These are phyloP conservation scores for Trialeurodes vaporariorum DNA, from an alignment of 1,140 invertebrate genomes.

Conservation along the genomic window DNA sequence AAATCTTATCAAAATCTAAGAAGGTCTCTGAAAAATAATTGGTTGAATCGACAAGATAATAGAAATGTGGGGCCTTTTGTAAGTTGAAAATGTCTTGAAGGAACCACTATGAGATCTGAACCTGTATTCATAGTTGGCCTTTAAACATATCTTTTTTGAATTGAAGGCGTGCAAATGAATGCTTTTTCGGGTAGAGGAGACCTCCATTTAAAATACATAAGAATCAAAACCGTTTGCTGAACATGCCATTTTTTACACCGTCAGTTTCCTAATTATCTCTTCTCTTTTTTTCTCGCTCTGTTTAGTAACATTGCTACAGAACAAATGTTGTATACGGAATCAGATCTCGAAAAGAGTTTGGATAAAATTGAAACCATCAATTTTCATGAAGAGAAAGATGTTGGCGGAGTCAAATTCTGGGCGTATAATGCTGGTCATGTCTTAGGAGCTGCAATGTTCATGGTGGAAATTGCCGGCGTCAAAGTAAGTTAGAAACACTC, in stretches of 20 bases:
- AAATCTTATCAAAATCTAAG: too few species aligned
- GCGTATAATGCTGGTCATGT: constrained; percentile 99
- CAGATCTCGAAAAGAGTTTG: constrained; percentile 94
- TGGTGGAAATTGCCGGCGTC: constrained; percentile 98
- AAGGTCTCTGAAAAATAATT: too few species aligned
- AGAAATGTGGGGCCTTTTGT: too few species aligned
- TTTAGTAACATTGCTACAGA: constrained; percentile 89
- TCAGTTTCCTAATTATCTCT: not conserved
- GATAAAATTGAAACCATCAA: constrained; percentile 98
- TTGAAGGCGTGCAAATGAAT: too few species aligned
- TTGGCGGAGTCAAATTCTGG: constrained; percentile 94
- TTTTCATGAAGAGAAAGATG: constrained; percentile 97
- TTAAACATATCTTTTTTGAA: too few species aligned
- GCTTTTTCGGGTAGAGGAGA: not conserved
- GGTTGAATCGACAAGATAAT: too few species aligned
- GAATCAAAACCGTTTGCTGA: not conserved
- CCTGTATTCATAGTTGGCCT: too few species aligned
- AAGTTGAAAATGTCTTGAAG: too few species aligned
- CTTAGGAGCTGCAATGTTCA: constrained; percentile 98
- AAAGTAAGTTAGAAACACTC: constrained; percentile 44
- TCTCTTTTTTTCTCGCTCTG: not conserved
- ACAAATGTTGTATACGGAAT: constrained; percentile 95
- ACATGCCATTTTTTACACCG: not conserved
- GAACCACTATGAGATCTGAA: too few species aligned
- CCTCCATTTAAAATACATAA: not conserved